Percentiles rank a stretch among this genome's conserved stretches.
Conservation (phyloP, 2,113 vertebrate genomes). For the Ploceus nigricollis region DNA sequence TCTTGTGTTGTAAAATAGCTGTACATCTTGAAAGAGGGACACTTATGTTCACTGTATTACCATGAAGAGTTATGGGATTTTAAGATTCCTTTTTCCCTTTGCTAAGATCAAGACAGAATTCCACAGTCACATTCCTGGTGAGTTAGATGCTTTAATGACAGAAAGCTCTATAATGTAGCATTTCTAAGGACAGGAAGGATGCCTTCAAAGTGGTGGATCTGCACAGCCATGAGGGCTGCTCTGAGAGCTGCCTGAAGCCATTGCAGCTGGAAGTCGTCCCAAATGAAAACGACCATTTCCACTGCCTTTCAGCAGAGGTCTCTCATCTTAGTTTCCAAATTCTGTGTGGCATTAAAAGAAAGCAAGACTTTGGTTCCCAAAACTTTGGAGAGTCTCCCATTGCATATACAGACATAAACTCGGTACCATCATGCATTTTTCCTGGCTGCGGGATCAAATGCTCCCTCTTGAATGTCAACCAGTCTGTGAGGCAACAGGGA, state of each 20-base stretch:
- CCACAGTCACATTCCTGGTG: not conserved
- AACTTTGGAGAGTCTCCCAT: not conserved
- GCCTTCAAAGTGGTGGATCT: not conserved
- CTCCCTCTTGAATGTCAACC: not conserved
- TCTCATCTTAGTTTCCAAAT: not conserved
- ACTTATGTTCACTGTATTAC: not conserved
- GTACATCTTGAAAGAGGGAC: not conserved
- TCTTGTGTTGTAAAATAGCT: not conserved
- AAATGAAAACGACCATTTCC: not conserved
- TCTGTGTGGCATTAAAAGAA: not conserved
- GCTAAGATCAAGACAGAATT: not conserved
- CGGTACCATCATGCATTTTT: not conserved
- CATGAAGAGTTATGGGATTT: not conserved
- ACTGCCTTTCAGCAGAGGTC: not conserved
- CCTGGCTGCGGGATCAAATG: not conserved
- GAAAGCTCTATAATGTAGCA: not conserved
- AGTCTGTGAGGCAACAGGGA: not conserved
- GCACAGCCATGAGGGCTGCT: not conserved
- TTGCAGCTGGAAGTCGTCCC: not conserved
- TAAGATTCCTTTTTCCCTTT: not conserved
- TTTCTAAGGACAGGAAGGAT: not conserved
- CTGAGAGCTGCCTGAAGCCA: not conserved
- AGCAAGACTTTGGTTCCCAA: not conserved
- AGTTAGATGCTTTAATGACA: not conserved
- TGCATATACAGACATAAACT: not conserved